Percentiles rank a stretch among this genome's conserved stretches.
Conservation (phyloP, 53 echinoderm and acorn worm species). For the Zoroaster sp. region DNA sequence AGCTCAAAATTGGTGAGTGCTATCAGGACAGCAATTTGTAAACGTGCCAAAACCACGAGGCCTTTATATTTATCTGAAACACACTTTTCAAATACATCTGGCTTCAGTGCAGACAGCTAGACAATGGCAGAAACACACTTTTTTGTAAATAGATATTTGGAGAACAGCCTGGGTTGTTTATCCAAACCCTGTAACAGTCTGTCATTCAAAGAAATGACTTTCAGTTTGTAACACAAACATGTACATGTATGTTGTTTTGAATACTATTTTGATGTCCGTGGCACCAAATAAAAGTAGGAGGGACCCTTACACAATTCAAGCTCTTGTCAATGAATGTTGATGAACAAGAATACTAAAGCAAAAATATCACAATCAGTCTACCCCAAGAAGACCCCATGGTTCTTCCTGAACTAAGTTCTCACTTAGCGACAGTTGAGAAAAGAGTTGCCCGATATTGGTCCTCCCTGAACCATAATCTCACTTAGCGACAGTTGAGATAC, state of each 20-base stretch:
- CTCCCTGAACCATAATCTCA: too few species aligned
- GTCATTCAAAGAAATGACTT: neutral
- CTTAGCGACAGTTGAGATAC: too few species aligned
- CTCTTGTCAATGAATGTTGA: too few species aligned
- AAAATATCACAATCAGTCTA: too few species aligned
- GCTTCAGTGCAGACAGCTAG: neutral
- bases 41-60: conserved; percentile 19
- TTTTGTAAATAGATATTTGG: neutral
- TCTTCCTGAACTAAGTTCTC: too few species aligned
- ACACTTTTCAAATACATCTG: neutral
- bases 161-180: neutral
- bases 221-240: neutral
- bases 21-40: conserved; percentile 21
- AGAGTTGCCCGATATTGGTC: too few species aligned
- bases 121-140: neutral
- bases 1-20: neutral
- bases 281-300: too few species aligned
- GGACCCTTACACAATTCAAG: too few species aligned
- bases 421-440: too few species aligned
- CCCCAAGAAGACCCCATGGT: too few species aligned
- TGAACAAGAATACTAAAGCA: too few species aligned
- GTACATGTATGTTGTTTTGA: neutral
- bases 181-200: neutral
- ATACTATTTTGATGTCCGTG: neutral
- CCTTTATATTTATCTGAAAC: neutral